Base-by-base conservation (phyloP, 2,888 invertebrate species). In the Andrena haemorrhoa region DNA sequence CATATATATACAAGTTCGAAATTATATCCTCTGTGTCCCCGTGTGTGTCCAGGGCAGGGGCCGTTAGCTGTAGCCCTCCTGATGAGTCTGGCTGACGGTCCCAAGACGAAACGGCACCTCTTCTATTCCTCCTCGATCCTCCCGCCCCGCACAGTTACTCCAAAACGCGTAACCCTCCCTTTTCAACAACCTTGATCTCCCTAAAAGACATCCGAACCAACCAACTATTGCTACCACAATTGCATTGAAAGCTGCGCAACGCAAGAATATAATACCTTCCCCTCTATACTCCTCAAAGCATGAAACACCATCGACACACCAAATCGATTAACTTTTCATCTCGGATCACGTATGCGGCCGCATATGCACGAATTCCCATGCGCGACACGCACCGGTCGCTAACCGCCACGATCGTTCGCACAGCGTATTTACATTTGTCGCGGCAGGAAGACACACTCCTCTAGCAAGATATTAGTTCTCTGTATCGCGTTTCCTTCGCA, bases 381-480 rank as follows among this genome's bases (percentile, higher is more conserved):
- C 41, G n/a, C 58, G 41, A 29, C 41, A 29, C 7, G 70, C 60
- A 29, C 53, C 23, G 35, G 10, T 63, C 16, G 8, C 53, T 16
- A 26, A 23, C 23, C n/a, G 7, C 10, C 26, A 6, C 41, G 29
- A 69, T 58, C 35, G 69, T 20, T 35, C n/a, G 12, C 26, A 6
- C 23, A n/a, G 5, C 35, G 56, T 33, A 53, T 41, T 70, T 29
- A 47, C 20, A 71, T 71, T 33, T 31, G 7, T 29, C 60, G n/a
- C 16, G 12, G 1, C 16, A 29, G 29, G 49, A 29, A 61, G 8
- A 60, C 1, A 26, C 12, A 35, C n/a, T 61, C 23, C 58, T 23
- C 10, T 33, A 10, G n/a, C 33, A 47, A 41, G 20, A 76, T 64
- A 58, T 65, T 23, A 56, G 61, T 63, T 70, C 31, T 26, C 47